These are phyloP conservation scores for Drosophila lowei DNA, from an alignment of 1,140 invertebrate species.

Conservation along the genomic window DNA sequence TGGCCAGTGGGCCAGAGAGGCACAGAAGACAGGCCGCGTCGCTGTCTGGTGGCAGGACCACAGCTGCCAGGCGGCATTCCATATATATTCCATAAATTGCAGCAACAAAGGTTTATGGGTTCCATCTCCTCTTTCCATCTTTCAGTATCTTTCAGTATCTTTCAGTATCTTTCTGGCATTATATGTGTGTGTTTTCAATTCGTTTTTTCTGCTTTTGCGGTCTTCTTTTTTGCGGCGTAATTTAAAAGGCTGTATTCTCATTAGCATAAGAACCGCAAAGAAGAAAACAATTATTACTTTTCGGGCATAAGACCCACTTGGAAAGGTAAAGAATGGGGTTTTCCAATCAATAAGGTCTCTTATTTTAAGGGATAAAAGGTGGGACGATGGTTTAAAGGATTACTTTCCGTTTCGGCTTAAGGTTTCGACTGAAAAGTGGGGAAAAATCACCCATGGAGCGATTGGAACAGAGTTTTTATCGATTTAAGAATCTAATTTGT, in stretches of 20 bases:
- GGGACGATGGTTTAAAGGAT: not conserved
- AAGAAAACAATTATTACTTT: slow-evolving; percentile 51
- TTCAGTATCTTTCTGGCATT: slow-evolving; percentile 21
- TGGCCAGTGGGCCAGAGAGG: slow-evolving; percentile 16
- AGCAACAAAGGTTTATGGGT: slow-evolving; percentile 67
- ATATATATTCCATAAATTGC: slow-evolving; percentile 57
- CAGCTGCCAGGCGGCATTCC: slow-evolving; percentile 17
- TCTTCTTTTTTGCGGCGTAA: slow-evolving; percentile 42
- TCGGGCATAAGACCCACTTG: slow-evolving; percentile 9
- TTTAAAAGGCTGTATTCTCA: slow-evolving; percentile 66
- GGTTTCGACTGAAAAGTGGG: no score
- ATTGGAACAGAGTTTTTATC: no score
- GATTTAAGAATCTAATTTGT: no score
- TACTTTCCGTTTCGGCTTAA: no score
- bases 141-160: slow-evolving; percentile 7
- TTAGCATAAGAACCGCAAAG: slow-evolving; percentile 42
- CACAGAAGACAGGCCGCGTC: not conserved
- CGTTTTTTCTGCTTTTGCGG: slow-evolving; percentile 5
- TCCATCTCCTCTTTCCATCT: not conserved
- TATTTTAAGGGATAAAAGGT: not conserved
- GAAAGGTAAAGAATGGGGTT: not conserved
- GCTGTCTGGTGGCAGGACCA: slow-evolving; percentile 5
- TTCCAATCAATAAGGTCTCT: no score
- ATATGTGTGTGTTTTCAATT: slow-evolving; percentile 47
- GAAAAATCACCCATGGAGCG: no score